Conservation (phyloP, 2,797 vertebrate genomes). For the Microcaecilia unicolor region DNA sequence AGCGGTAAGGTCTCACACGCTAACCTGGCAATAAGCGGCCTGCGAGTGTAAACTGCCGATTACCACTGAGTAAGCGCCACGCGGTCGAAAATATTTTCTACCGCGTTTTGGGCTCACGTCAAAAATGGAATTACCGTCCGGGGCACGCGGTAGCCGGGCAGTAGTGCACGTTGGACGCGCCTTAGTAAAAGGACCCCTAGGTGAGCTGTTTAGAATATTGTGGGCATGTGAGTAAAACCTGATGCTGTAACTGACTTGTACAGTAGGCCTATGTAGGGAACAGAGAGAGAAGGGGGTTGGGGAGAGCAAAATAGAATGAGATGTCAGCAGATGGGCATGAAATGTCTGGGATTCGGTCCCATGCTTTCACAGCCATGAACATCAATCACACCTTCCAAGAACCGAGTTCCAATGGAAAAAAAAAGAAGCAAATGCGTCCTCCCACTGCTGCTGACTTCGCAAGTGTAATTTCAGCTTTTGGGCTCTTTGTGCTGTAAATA, state of each 20-base stretch:
- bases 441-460: constrained; percentile 14
- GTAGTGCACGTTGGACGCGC: too few species aligned
- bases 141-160: too few species aligned
- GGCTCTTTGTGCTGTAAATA: constrained; percentile 36
- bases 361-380: constrained; percentile 39
- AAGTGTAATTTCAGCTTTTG: constrained; percentile 39
- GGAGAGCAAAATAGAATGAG: constrained; percentile 22
- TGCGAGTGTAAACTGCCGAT: too few species aligned
- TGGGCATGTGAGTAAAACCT: background rate
- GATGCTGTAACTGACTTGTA: background rate
- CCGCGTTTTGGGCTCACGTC: too few species aligned
- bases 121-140: too few species aligned
- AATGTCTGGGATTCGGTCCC: constrained; percentile 44
- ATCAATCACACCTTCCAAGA: constrained; percentile 66
- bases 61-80: too few species aligned
- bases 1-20: too few species aligned
- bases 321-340: constrained; percentile 43
- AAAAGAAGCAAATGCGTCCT: constrained; percentile 31
- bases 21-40: too few species aligned
- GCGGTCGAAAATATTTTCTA: too few species aligned
- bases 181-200: too few species aligned
- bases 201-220: too few species aligned
- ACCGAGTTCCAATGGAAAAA: constrained; percentile 34
- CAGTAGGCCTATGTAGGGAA: constrained; percentile 39
- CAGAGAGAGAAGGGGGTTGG: too few species aligned